These are phyloP conservation scores for Macquaria australasica DNA, from an alignment of 2,113 vertebrate genomes.

Conservation along the genomic window DNA sequence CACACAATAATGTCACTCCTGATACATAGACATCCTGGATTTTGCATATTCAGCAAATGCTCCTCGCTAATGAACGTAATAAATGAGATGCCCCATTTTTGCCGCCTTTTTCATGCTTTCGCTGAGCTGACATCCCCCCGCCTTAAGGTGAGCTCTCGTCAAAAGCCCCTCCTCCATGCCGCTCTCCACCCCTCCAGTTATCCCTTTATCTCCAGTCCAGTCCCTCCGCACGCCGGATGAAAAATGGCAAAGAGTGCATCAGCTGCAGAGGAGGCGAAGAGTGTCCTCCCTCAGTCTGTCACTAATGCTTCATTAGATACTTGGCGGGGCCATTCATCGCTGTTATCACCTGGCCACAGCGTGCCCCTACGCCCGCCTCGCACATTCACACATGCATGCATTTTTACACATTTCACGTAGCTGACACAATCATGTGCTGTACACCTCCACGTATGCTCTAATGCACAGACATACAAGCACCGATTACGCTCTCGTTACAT, in stretches of 20 bases:
- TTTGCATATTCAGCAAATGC: constrained; percentile 65
- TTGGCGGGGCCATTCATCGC: constrained; percentile 68
- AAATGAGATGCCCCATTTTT: constrained; percentile 61
- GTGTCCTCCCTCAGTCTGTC: constrained; percentile 61
- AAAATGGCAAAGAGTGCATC: constrained; percentile 50
- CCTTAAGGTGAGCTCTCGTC: constrained; percentile 38
- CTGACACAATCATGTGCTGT: constrained; percentile 2
- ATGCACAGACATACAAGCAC: not conserved
- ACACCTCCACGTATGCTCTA: not conserved
- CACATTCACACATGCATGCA: not conserved
- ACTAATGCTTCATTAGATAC: constrained; percentile 77
- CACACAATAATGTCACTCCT: constrained; percentile 51
- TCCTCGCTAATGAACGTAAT: constrained; percentile 57
- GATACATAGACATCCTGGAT: constrained; percentile 39
- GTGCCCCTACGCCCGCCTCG: constrained; percentile 1
- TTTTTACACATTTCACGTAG: not conserved
- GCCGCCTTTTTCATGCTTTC: constrained; percentile 39
- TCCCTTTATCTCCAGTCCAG: constrained; percentile 62
- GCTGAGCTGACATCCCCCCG: constrained; percentile 59
- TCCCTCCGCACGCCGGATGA: constrained; percentile 37
- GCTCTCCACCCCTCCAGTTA: constrained; percentile 49
- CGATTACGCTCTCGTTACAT: not conserved
- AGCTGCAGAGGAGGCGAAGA: constrained; percentile 47
- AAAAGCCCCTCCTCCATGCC: constrained; percentile 22
- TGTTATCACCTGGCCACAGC: constrained; percentile 70